A percentile compares a stretch with the other conserved stretches of the same genome.
Evolutionary conservation across 2,113 vertebrate species (phyloP).

Genomic region (Catharus minimus): DNA sequence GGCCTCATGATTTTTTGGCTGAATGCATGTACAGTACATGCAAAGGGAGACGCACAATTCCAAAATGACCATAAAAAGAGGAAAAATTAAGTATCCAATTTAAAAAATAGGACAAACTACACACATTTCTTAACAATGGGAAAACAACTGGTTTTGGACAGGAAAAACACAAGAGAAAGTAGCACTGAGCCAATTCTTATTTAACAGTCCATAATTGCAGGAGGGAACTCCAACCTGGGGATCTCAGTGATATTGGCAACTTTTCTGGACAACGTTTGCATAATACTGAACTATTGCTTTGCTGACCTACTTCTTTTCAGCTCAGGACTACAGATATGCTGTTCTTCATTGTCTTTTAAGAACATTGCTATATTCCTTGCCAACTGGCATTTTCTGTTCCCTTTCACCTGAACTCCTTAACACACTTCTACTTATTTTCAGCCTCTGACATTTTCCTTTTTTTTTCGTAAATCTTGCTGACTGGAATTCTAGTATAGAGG

Average conservation of each 20-base stretch:
- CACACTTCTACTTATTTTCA: neutral
- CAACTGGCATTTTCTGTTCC: neutral
- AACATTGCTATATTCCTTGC: neutral
- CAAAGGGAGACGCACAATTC: constrained; percentile 45
- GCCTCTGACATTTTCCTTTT: neutral
- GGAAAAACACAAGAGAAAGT: neutral
- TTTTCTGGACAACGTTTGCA: neutral
- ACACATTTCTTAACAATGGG: constrained; percentile 30
- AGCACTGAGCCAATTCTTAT: constrained; percentile 17
- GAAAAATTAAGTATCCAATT: constrained; percentile 44
- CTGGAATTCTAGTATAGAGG: neutral
- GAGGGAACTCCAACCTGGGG: neutral
- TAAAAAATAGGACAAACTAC: constrained; percentile 48
- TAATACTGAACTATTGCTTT: constrained; percentile 22
- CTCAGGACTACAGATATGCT: constrained; percentile 24
- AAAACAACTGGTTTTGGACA: constrained; percentile 11
- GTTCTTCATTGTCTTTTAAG: neutral
- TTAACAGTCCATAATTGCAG: neutral
- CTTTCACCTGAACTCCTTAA: constrained; percentile 15
- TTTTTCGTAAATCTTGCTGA: neutral
- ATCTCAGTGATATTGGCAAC: constrained; percentile 30
- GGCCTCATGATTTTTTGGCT: constrained; percentile 64
- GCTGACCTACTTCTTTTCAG: constrained; percentile 27
- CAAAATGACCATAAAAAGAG: constrained; percentile 46
- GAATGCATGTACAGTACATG: constrained; percentile 13